Evolutionary conservation across 2,797 vertebrate genomes (phyloP), one percentile per base, ranked within the genome.

Genomic region (Jordanella pulchra): DNA sequence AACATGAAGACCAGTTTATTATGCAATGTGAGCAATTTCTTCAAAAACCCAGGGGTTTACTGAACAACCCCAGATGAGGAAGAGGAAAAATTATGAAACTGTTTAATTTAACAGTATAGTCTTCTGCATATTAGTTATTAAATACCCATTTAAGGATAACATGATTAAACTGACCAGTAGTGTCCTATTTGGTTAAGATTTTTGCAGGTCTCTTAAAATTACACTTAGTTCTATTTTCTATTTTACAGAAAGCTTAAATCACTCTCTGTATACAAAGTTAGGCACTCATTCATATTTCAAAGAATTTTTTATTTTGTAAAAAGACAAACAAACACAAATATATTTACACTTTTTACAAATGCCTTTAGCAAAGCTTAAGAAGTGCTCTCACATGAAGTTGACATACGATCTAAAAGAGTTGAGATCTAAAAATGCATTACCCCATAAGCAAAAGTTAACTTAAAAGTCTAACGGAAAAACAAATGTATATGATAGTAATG

Each of bases 321-420:
- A 73, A 87, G 83, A 81, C 69, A 75, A 13, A 87, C 56, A 88
- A 48, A 81, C 39, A 79, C 50, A 78, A 35, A 0, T 88, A 89
- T 87, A 89, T 87, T 2, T 84, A 89, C 85, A 88, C 3, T 32
- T 30, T 4, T 69, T n/a, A 75, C 70, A 82, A 23, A 25, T 14
- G 7, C 11, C 4, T 44, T 23, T 1, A 30, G 42, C 30, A 68
- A 39, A 18, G 3, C 71, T 11, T 2, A 32, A 64, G 28, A 58
- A 7, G 25, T 72, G 54, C 67, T 83, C 78, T 78, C 50, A 75
- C 71, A 65, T 64, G 11, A 69, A 35, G 13, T 42, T 54, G 2
- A 67, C 5, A 30, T 1, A 32, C 76, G 39, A 58, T 5, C 32
- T 0, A 51, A 11, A 71, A 32, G 12, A 53, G 1, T 39, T 48